Conservation (phyloP, 2,797 vertebrate species). For the Aphelocoma californica region DNA sequence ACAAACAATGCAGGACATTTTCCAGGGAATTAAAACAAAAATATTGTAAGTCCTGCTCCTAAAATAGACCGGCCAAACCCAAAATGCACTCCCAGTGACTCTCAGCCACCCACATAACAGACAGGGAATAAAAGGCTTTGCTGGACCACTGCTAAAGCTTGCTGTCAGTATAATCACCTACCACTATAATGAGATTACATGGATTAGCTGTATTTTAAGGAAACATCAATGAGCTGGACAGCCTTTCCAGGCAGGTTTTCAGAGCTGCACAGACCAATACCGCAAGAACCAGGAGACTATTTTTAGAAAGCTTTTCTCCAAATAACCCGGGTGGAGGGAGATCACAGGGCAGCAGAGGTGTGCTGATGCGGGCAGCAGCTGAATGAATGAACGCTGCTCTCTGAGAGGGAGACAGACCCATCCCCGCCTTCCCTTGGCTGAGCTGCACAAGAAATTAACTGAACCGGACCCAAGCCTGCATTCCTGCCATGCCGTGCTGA, state of each 20-base stretch:
- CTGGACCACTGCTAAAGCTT: not conserved
- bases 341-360: not conserved
- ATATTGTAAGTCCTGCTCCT: not conserved
- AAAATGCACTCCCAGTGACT: not conserved
- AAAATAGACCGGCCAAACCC: not conserved
- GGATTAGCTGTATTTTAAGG: conserved; percentile 47
- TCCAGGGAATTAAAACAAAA: not conserved
- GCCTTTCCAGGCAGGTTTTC: not conserved
- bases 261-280: not conserved
- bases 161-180: conserved; percentile 28
- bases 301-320: not conserved
- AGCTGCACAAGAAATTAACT: not conserved
- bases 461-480: not conserved
- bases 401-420: not conserved
- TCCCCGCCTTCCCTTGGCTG: not conserved
- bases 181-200: conserved; percentile 35
- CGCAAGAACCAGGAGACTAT: not conserved
- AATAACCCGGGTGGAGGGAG: not conserved
- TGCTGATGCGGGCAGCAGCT: not conserved
- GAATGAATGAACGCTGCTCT: rapidly evolving
- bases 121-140: not conserved
- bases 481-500: not conserved
- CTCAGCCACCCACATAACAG: not conserved
- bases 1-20: not conserved
- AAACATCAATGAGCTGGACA: not conserved